A percentile compares a stretch with the other conserved stretches of the same genome.
phyloP scores from a whole-genome alignment of 2,888 invertebrate species.

The Malthinus flaveolus region DNA sequence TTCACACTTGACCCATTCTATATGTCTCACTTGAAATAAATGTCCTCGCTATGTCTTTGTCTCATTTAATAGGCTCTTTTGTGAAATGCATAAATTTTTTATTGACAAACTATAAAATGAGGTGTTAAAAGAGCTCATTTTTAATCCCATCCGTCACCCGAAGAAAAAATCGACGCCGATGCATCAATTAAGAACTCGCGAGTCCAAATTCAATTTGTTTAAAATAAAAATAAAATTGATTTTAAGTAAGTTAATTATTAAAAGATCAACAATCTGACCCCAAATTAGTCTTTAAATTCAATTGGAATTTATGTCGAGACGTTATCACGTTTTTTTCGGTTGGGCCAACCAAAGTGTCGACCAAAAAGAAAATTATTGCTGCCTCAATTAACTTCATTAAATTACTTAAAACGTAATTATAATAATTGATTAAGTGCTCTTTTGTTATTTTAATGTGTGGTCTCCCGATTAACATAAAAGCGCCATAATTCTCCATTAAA shows the following conservation, averaged over 20 bases:
- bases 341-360: slow-evolving; percentile 11
- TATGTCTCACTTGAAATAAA: slow-evolving; percentile 23
- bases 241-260: too few relatives aligned
- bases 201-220: too few relatives aligned
- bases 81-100: slow-evolving; percentile 23
- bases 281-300: slow-evolving; percentile 22
- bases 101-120: neutral
- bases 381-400: neutral
- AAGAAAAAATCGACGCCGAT: neutral
- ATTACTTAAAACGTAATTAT: neutral
- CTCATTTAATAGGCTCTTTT: slow-evolving; percentile 8
- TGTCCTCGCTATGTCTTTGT: slow-evolving; percentile 18
- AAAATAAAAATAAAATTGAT: too few relatives aligned
- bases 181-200: too few relatives aligned
- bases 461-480: neutral
- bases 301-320: slow-evolving; percentile 21
- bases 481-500: neutral
- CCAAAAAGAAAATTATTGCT: slow-evolving; percentile 6
- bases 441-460: slow-evolving; percentile 7
- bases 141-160: neutral
- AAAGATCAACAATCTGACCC: slow-evolving; percentile 22
- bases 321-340: slow-evolving; percentile 7
- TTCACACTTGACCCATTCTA: slow-evolving; percentile 12
- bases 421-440: slow-evolving; percentile 13
- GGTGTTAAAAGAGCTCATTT: too few relatives aligned